Percentiles rank a stretch among this genome's conserved stretches.
These are phyloP conservation scores for Nysson spinosus DNA, from an alignment of 2,888 invertebrate species.

Conservation along the genomic window DNA sequence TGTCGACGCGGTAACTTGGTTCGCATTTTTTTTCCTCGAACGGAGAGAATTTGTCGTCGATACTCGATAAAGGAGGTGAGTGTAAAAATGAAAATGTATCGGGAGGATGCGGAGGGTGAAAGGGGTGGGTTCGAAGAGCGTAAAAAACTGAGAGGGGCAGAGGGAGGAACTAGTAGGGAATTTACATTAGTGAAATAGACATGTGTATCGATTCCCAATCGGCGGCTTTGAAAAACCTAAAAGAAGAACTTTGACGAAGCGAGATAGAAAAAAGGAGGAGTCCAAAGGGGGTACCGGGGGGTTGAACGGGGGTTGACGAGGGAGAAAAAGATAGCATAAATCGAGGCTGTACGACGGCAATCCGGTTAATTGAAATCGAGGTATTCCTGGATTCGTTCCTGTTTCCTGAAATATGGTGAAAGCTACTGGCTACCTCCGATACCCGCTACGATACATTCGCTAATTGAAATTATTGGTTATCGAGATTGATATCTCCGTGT, in stretches of 20 bases:
- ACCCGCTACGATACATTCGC: slow-evolving; percentile 4
- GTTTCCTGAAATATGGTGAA: slow-evolving; percentile 32
- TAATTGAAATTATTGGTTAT: slow-evolving; percentile 58
- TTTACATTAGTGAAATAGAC: slow-evolving; percentile 52
- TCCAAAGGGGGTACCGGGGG: not conserved
- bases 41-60: not conserved
- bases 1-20: not conserved
- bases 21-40: not conserved
- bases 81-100: slow-evolving; percentile 7
- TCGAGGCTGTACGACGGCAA: slow-evolving; percentile 46
- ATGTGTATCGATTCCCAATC: slow-evolving; percentile 48
- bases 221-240: slow-evolving; percentile 7
- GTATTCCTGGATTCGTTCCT: slow-evolving; percentile 29
- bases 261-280: not conserved
- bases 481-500: slow-evolving; percentile 19
- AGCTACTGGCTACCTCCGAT: slow-evolving; percentile 11
- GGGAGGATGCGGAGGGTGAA: not conserved
- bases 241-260: not conserved
- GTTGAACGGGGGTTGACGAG: not conserved
- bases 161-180: slow-evolving; percentile 19
- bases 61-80: not conserved
- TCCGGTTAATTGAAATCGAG: slow-evolving; percentile 57
- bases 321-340: slow-evolving; percentile 21
- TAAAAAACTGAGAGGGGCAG: not conserved
- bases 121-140: not conserved